Base-by-base conservation (phyloP, 92 coral and sea anemone species). In the Micromussa lordhowensis region DNA sequence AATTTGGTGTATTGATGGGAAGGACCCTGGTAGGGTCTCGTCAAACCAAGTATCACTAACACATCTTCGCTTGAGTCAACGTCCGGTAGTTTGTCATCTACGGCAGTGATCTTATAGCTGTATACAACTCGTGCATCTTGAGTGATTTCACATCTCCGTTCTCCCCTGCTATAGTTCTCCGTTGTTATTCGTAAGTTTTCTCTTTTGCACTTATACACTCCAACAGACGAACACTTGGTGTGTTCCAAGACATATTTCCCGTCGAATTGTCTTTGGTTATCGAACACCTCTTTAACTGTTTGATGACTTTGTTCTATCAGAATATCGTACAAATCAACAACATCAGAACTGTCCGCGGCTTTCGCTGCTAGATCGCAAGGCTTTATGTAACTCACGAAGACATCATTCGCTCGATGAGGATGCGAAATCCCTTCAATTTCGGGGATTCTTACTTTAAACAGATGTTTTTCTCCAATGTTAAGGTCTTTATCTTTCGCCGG, bases 151-250 rank as follows among this genome's bases (percentile, higher is more conserved):
- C 81, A 77, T 77, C 81, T 40, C 29, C 17, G 55, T 75, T 36
- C 16, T 11, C 79, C n/a, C 24, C 9, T 44, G 12, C 51, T 44
- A 9, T 44, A 4, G 79, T 16, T 44, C 79, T 26, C 28, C 16
- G 15, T 44, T 8, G 30, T 44, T 7, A 44, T 44, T 7, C 51
- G 51, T 75, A 31, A 21, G 1, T 40, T 51, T 40, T 12, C n/a
- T 21, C 59, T 40, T 51, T 38, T 40, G 81, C 81, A 77, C n/a
- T 32, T 44, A 29, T 40, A 77, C 3, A 77, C 17, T 24, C 57
- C 59, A 77, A 77, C 61, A 51, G 81, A 77, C 16, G 81, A 61
- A 61, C 81, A 77, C 29, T 48, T 40, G 22, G 61, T 77, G 3
- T 17, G 57, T 11, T 77, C 59, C 5, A 13, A 14, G 22, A 77